Evolutionary conservation across 2,113 vertebrate species (phyloP), one percentile per base, ranked within the genome.

Genomic region (Pavo muticus): DNA sequence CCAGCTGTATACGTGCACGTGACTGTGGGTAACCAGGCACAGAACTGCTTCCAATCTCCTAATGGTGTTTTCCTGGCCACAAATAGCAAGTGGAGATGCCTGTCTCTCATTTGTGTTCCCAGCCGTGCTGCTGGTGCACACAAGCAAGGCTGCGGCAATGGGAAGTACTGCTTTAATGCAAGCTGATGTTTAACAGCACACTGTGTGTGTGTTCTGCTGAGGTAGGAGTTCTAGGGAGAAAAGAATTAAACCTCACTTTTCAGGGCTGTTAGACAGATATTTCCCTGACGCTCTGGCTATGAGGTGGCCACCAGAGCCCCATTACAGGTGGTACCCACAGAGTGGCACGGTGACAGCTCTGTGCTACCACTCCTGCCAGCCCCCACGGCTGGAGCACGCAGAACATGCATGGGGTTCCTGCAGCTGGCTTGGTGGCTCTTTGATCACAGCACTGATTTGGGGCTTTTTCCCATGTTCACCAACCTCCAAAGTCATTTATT

Each of bases 191-290:
- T 81, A 87, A 64, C 11, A 52, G 37, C 57, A 82, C 52, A 60
- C 35, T 73, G 18, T 30, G 6, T 17, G 29, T 78, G 57, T 42
- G 20, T 47, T 92, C 94, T 94, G 24, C 25, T 2, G 12, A 40
- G 27, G 27, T 74, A 74, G 24, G 82, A 91, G 15, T 84, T 56
- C 35, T 64, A n/a, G 29, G 47, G 56, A 84, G 57, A 91, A 79
- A 71, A 42, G 56, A 86, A 78, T n/a, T 47, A 88, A 77, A 93
- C 30, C 18, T 80, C 47, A 64, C 3, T 91, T 95, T 86, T 69
- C 75, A 80, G 82, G 61, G 69, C 47, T 68, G 42, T 85, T 86
- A 35, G 64, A 77, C 35, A 60, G 11, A 5, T 63, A 64, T 74
- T 92, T 83, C 14, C 71, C 42, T 67, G 61, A 35, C 79, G 23